Evolutionary conservation across 2,113 vertebrate genomes (phyloP).

Genomic region (Otocyon megalotis): DNA sequence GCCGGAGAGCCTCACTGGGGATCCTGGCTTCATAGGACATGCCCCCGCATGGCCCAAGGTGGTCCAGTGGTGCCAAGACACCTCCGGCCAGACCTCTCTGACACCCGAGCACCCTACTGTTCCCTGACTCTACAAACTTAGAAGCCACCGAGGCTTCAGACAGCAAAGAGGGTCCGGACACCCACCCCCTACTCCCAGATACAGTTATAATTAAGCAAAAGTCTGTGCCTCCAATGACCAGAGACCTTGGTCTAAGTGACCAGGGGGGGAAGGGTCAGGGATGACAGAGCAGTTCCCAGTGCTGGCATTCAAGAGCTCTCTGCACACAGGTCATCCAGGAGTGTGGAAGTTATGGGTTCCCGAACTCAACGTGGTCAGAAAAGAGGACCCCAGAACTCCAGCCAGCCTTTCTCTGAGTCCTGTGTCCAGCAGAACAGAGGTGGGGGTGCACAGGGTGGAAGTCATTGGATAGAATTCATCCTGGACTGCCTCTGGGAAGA

Average conservation of each 20-base stretch:
- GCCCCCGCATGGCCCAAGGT: fast-evolving
- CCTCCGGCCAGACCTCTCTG: neutral
- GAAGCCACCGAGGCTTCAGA: neutral
- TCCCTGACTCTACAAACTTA: neutral
- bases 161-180: neutral
- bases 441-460: neutral
- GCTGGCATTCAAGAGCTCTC: neutral
- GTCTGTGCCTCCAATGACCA: neutral
- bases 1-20: neutral
- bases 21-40: neutral
- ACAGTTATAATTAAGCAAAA: neutral
- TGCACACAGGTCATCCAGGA: too few species aligned
- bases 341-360: neutral
- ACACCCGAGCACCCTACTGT: neutral
- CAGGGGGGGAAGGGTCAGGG: neutral
- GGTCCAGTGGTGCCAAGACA: neutral
- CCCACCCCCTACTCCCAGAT: neutral
- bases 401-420: neutral
- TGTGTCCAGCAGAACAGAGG: neutral
- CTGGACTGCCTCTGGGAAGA: neutral
- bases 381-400: neutral
- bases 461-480: neutral
- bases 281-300: fast-evolving
- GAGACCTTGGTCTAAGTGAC: neutral
- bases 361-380: neutral